Evolutionary conservation across 2,888 invertebrate species (phyloP), one percentile per base, ranked within the genome.

Genomic region (Abscondita cerata): DNA sequence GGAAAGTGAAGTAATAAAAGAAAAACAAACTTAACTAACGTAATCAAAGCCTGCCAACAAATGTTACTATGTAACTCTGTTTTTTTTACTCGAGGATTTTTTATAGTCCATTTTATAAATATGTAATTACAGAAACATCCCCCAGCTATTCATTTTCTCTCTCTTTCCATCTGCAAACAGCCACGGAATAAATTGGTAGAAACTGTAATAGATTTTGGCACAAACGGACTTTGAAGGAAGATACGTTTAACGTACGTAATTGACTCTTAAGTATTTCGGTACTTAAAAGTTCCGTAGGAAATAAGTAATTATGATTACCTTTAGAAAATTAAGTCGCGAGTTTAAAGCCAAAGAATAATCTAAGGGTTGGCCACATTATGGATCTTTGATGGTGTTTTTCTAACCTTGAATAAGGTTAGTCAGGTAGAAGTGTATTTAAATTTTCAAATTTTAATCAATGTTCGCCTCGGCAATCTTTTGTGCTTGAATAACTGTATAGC

Each of bases 101-200:
- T 62, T 59, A 65, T 62, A 62, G 62, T 55, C 59, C 51, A 62
- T 57, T 53, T 51, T 65, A 65, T 65, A 62, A 65, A 65, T 65
- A 62, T 59, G 62, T 62, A 65, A 65, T 65, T 65, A 59, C 62
- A 41, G 56, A 54, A 59, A 51, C 47, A 54, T 59, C 62, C 65
- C 62, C 57, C 41, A 46, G 64, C 59, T 56, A 53, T 60, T 54
- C 52, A 59, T 59, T 59, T 51, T 31, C 15, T 15, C 51, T 40
- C 48, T 50, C 34, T 44, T 34, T 53, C 48, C 44, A 44, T 53
- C 31, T 33, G 59, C 41, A 18, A 36, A 48, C 50, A 25, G 44
- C 44, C 31, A 55, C 41, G 51, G 46, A 55, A 54, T 41, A 61
- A 61, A 61, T 61, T 61, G 55, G 55, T 51, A 55, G 48, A 44